Evolutionary conservation across 2,888 invertebrate genomes (phyloP), one percentile per base, ranked within the genome.

Genomic region (Dysmachus trigonus): DNA sequence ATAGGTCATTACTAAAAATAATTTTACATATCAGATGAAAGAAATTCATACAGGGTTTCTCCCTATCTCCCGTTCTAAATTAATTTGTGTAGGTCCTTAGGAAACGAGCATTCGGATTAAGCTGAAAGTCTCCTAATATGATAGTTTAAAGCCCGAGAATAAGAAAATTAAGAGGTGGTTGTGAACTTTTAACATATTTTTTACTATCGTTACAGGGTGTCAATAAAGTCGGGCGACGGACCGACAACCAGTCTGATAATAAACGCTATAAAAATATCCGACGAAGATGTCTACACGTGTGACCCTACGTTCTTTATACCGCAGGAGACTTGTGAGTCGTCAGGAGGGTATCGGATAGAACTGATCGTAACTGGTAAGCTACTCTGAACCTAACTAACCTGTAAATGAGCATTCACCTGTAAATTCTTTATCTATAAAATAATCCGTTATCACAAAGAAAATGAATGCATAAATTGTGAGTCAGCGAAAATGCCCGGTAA

Each of bases 241-340:
- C 87, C 88, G 31, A 33, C 51, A 22, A 88, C 88, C 41, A 85
- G 87, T 73, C 82, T 89, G n/a, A 77, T 53, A 41, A 87, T 89
- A 71, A 88, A 88, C 84, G 84, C 94, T 87, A 93, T 96, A 87
- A 93, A 94, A 90, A 93, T 95, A 87, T 93, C 94, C 88, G 96
- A 96, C 92, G 96, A 96, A 90, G 96, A 95, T 87, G 93, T 94
- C 88, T 96, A 96, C 92, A 95, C 95, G 90, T 96, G 96, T 92
- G 96, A 96, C 91, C 95, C 95, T 89, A 96, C 96, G 87, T 96
- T 95, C 92, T 92, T 95, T 89, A 95, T 95, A 91, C 96, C 96
- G 87, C 93, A 94, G 87, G 95, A 96, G 90, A 94, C 94, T 89
- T 96, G 96, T 93, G 95, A 95, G 90, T 95, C 91, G 89, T 91